Base-by-base conservation (phyloP, 2,888 invertebrate species). In the Amblyteles armatorius region DNA sequence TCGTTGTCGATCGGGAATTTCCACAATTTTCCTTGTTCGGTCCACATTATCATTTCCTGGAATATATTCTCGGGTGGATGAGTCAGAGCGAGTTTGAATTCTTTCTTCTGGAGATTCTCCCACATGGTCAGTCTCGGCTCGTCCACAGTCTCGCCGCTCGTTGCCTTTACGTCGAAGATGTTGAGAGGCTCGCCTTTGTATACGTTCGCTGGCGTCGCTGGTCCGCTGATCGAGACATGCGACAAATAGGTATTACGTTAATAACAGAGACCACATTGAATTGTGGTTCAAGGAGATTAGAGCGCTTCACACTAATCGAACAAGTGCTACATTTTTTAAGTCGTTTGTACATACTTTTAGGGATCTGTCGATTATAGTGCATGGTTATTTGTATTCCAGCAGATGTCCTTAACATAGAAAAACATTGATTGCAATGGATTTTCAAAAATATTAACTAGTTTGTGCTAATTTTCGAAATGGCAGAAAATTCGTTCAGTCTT, bases 1-100 rank as follows among this genome's bases (percentile, higher is more conserved):
- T 99, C 99, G 95, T 99, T 99, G 94, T 99, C 96, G 86, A 99
- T 98, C 1, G 99, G 99, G 93, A 99, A 99, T 88, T 97, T 96
- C 99, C 99, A 99, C 16, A 99, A 94, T 94, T 98, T 99, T 60
- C 98, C 98, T 93, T 98, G 96, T 79, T 98, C 96, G 0, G 99
- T 99, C 99, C 99, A 99, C 74, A 96, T 93, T 68, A 98, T 97
- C 96, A 99, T 97, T 94, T 99, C 98, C 94, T 99, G 97, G 93
- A 98, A 99, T 91, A 97, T 97, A 94, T 99, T 99, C 9, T 95
- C 93, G 0, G 99, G 98, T 0, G 97, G 96, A 92, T 97, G 97
- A 0, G 96, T 95, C 0, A 96, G 94, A 0, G 96, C 94, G 77
- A 97, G 89, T 84, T 96, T 94, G n/a, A 98, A 91, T 91, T 98